A percentile compares a stretch with the other conserved stretches of the same genome.
phyloP scores from a whole-genome alignment of 1,140 invertebrate genomes.

The Hylyphantes graminicola region DNA sequence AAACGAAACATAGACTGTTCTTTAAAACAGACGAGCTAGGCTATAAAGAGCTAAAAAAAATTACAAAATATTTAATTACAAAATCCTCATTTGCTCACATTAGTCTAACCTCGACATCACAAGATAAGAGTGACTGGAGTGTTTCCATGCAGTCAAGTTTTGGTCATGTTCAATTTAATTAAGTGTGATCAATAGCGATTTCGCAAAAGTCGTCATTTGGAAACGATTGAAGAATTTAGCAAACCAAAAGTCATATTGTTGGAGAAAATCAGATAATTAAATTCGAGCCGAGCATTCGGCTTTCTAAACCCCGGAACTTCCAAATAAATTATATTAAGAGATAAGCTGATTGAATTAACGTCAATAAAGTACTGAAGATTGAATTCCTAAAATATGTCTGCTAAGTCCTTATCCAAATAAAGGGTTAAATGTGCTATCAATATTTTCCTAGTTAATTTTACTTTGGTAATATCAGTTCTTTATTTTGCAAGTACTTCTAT shows the following conservation, averaged over 20 bases:
- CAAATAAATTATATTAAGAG: constrained; percentile 41
- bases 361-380: constrained; percentile 18
- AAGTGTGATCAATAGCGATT: constrained; percentile 42
- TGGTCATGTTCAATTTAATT: constrained; percentile 42
- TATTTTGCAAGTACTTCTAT: no score
- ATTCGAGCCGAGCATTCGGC: constrained; percentile 29
- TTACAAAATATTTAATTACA: no score
- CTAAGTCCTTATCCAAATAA: constrained; percentile 17
- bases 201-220: constrained; percentile 27
- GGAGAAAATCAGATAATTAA: constrained; percentile 35
- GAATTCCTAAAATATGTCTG: constrained; percentile 12
- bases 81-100: no score
- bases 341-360: constrained; percentile 28
- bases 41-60: no score
- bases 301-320: constrained; percentile 16
- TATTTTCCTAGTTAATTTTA: no score
- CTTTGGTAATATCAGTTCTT: no score
- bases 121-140: background rate
- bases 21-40: no score
- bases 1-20: no score
- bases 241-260: constrained; percentile 13
- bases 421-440: background rate
- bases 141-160: constrained; percentile 27
- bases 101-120: no score
- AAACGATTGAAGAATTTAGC: constrained; percentile 13